Base-by-base conservation (phyloP, 2,113 vertebrate species). In the Dipodomys spectabilis region DNA sequence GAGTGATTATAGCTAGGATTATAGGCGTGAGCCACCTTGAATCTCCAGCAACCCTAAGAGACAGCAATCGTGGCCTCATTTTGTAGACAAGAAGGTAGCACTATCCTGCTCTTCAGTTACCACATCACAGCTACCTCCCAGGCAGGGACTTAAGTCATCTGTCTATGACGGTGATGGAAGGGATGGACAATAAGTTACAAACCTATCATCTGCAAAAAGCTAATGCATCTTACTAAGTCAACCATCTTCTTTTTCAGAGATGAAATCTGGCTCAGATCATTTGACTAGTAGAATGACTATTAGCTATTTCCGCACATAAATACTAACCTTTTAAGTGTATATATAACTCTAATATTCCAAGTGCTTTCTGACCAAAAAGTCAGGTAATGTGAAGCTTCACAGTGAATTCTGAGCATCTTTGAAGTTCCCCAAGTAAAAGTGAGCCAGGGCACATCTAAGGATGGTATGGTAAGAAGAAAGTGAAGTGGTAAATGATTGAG, bases 201-300 rank as follows among this genome's bases (percentile, higher is more conserved):
- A 57, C 53, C 53, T 57, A 64, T 49, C 32, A 65, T 44, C 16
- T 25, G 23, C 60, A 68, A 80, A 78, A 22, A 84, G 69, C 85
- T 81, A 91, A 67, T n/a, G 27, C 15, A 39, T 27, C 39, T 88
- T 82, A 74, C 71, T 65, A 75, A 86, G 69, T 25, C 39, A 87
- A 83, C 68, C 49, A 86, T 53, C 45, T 65, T 69, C 77, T 75
- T 80, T 72, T 75, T 74, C 74, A 91, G 57, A 94, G 32, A 84
- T 6, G 16, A 44, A 90, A 74, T 88, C 32, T 93, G 57, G 45
- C 49, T 85, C 90, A 85, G 65, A 82, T 57, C 15, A 18, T 6
- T 32, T 81, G 45, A 82, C 28, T 49, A 69, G 87, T 23, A 69
- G 39, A 94, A 75, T 85, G 32, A 85, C 13, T 65, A 57, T 79